These are phyloP conservation scores for Puntigrus tetrazona DNA, from an alignment of 2,113 vertebrate species.

Conservation along the genomic window DNA sequence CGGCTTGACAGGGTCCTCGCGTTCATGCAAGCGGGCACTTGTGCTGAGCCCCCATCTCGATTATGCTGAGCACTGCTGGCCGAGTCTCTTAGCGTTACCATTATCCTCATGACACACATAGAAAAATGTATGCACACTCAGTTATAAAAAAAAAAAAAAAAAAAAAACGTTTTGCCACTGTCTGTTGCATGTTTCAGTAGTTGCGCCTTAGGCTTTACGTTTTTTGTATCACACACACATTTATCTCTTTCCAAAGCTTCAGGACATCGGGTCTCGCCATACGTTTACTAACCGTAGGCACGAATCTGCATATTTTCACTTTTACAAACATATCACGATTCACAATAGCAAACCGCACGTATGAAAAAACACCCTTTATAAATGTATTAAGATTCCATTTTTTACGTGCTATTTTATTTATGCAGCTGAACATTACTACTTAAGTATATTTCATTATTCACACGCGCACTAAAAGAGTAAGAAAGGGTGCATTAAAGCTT, in stretches of 20 bases:
- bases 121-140: conserved; percentile 5
- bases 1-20: background rate
- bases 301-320: no score
- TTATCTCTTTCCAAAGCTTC: no score
- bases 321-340: no score
- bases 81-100: conserved; percentile 55
- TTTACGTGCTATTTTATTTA: no score
- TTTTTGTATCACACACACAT: background rate
- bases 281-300: no score
- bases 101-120: conserved; percentile 23
- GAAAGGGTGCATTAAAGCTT: background rate
- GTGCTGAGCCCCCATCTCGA: conserved; percentile 59
- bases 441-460: background rate
- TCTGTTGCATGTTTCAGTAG: conserved; percentile 12
- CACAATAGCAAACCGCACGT: no score
- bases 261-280: no score
- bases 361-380: no score
- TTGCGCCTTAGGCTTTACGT: background rate
- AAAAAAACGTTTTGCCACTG: background rate
- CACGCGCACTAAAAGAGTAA: background rate
- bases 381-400: no score
- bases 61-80: conserved; percentile 61
- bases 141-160: no score
- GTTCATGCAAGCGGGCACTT: conserved; percentile 52
- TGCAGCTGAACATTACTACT: no score